phyloP scores from a whole-genome alignment of 92 coral and sea anemone genomes.

The Pocillopora grandis region DNA sequence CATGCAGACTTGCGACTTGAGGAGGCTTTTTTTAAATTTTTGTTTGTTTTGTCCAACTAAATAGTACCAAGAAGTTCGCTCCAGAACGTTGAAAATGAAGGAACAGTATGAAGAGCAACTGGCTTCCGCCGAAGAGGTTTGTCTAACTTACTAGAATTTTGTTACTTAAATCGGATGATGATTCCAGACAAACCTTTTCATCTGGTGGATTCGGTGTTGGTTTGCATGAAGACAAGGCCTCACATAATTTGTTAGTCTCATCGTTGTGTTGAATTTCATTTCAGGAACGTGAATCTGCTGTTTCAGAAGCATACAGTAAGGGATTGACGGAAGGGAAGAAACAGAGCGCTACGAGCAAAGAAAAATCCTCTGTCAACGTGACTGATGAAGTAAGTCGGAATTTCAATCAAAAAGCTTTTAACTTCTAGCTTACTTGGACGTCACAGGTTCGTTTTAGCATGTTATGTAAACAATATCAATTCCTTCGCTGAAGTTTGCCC shows the following conservation, averaged over 20 bases:
- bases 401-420: not conserved
- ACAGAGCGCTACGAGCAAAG: slow-evolving; percentile 38
- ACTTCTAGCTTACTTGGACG: not conserved
- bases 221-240: no score
- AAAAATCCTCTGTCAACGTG: slow-evolving; percentile 53
- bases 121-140: slow-evolving; percentile 68
- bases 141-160: no score
- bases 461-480: no score
- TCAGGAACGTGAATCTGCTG: slow-evolving; percentile 76
- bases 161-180: no score
- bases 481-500: no score
- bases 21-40: not conserved
- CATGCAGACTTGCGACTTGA: no score
- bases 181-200: no score
- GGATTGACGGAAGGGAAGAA: slow-evolving; percentile 67
- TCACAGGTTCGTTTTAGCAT: not conserved
- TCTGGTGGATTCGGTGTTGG: no score
- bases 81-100: slow-evolving; percentile 83
- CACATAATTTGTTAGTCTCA: no score
- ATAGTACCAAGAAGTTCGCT: slow-evolving; percentile 85
- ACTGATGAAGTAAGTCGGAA: slow-evolving; percentile 66
- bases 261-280: not conserved
- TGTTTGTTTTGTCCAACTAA: not conserved
- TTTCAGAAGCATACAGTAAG: slow-evolving; percentile 66
- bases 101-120: slow-evolving; percentile 78